phyloP scores from a whole-genome alignment of 2,797 vertebrate species.

The Enteromius argenteus region DNA sequence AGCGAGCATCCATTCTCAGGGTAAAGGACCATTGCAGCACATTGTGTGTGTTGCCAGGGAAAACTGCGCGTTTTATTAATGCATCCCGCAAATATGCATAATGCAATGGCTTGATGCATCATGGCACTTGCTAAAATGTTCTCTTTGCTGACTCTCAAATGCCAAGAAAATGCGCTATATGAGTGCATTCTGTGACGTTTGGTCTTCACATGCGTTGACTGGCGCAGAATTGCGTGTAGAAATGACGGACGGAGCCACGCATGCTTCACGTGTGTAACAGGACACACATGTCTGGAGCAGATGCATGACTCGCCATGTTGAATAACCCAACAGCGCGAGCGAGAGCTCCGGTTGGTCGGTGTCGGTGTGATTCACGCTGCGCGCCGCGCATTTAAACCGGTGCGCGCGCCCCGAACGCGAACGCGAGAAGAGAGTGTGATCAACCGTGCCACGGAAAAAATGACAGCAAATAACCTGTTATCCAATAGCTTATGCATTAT shows the following conservation, averaged over 20 bases:
- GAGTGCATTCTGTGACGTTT: not conserved
- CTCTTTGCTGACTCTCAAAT: not conserved
- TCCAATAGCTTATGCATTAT: not conserved
- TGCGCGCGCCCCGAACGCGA: not conserved
- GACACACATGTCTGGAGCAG: not conserved
- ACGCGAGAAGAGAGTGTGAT: not conserved
- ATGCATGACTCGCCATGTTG: conserved; percentile 40
- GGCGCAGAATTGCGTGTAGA: not conserved
- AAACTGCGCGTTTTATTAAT: conserved; percentile 2
- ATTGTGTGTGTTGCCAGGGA: not conserved
- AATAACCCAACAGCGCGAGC: not conserved
- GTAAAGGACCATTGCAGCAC: conserved; percentile 30
- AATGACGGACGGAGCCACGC: not conserved
- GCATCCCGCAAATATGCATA: not conserved
- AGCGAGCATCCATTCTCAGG: conserved; percentile 64
- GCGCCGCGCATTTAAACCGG: conserved; percentile 34
- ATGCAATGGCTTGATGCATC: not conserved
- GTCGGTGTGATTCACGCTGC: not conserved
- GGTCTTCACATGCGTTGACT: not conserved
- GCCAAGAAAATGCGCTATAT: not conserved
- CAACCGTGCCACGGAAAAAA: not conserved
- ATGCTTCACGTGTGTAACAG: not conserved
- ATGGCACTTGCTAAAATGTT: not conserved
- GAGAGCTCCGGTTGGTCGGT: conserved; percentile 31
- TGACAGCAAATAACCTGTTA: not conserved